Evolutionary conservation across 2,888 invertebrate genomes (phyloP), one percentile per base, ranked within the genome.

Genomic region (Tubiluchus corallicola): DNA sequence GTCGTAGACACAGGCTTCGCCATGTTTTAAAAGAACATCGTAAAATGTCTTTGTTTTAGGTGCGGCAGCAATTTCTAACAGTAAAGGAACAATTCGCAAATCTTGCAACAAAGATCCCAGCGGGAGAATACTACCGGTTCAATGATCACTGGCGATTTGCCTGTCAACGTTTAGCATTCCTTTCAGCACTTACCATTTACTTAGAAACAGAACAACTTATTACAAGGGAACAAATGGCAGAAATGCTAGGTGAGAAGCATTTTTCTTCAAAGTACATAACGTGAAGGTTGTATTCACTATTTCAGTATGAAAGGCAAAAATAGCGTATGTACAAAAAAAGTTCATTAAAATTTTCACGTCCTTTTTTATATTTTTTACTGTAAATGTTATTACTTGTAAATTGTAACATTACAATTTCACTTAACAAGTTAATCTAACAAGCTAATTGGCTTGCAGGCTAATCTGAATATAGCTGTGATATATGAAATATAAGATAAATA

Each of bases 131-230:
- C 65, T 87, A 82, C 63, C 61, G 82, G 53, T 90, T 78, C 59
- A 77, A 82, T 51, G 87, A 88, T 55, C 82, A 82, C 55, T 90
- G 88, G 88, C 72, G 79, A 37, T 79, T 71, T 57, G 76, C 77
- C 48, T 82, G 79, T 0, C 87, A 88, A 59, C 70, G 80, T 40
- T 70, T 83, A 51, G 76, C 80, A 46, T 87, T 79, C 62, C 67
- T 82, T 13, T 74, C 78, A 40, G 74, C 84, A 0, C 68, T 87
- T 45, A 75, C 80, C 4, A 70, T 81, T 42, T 90, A 82, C 68
- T 67, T 90, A 50, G 82, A 84, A 66, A 71, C 72, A 15, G 82
- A 82, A 1, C 69, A 77, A 53, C 67, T 88, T 40, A 76, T 79
- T 0, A 69, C 74, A 1, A 75, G 77, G 52, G 77, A 79, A 49